Base-by-base conservation (phyloP, 2,113 vertebrate genomes). In the Oxyura jamaicensis region DNA sequence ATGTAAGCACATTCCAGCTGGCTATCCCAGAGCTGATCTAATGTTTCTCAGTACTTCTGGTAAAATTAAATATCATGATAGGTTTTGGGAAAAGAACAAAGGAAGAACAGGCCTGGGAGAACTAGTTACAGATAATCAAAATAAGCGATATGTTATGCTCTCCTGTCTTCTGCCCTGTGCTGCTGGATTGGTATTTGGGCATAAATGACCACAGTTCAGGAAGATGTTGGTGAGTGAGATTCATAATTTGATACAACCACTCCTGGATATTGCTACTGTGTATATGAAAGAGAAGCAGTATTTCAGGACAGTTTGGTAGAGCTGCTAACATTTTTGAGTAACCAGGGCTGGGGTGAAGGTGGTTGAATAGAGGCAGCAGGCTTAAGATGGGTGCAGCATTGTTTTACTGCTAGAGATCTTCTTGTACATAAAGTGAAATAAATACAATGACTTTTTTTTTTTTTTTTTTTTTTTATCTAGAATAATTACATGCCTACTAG, bases 341-440 rank as follows among this genome's bases (percentile, higher is more conserved):
- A 59, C 1, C 0, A 2, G 6, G 5, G 12, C 26, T 68, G 58
- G 12, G 16, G 6, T 79, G 39, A 82, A 69, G 29, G 26, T 42
- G 18, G 5, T 8, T 63, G 55, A 87, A 19, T 12, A 26, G 12
- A 10, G 18, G 6, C 11, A 50, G 8, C 21, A 69, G 50, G 6
- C 13, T 76, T 59, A 44, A 18, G 3, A 8, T 31, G 18, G 6
- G 4, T 74, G 42, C 7, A 72, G 71, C 0, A 20, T 28, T 44
- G 6, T 33, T 93, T 81, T 75, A 44, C 4, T 7, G 2, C 4
- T 59, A 3, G 22, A 78, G 18, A 68, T 2, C 0, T 55, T 88
- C 56, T 74, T 90, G 36, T 10, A 25, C 13, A 7, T 28, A 29
- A 81, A 48, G 5, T 55, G 10, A 63, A 66, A 71, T n/a, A 91